Base-by-base conservation (phyloP, 1,140 invertebrate genomes). In the Goniozus legneri region DNA sequence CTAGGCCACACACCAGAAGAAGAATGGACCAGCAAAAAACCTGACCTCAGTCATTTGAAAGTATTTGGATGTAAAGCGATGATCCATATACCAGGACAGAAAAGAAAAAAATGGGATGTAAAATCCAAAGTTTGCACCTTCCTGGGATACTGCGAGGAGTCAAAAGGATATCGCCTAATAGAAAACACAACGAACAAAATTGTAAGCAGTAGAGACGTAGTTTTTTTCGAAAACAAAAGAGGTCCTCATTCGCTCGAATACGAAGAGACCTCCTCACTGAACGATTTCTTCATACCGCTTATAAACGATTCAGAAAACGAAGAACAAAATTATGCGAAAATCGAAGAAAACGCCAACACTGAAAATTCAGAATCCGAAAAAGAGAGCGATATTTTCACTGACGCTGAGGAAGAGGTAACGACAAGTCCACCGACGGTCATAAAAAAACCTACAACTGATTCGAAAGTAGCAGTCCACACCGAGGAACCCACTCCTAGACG, bases 51-150 rank as follows among this genome's bases (percentile, higher is more conserved):
- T 22, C 48, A 63, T 42, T 47, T 69, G 34, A 43, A 52, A 48
- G 60, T 58, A 22, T 71, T 66, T 53, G 66, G 65, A 20, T 60
- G 50, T 36, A 31, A 37, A 40, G 58, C 58, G 24, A 60, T 60
- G 33, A 56, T 57, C 18, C 52, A 51, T 27, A 15, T 42, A 39
- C 21, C 40, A 6, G 51, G 51, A 19, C 20, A 41, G 18, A 8
- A 37, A 37, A 21, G 38, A 27, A 34, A 19, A 24, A 57, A 57
- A 37, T 44, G 14, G 31, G 45, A 41, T 18, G 8, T 14, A 8
- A 50, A 47, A 30, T 40, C 40, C 21, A 32, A 27, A 32, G 16
- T 40, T 31, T 19, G 14, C 13, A 24, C 41, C 3, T 42, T 51
- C 19, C 40, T 51, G 32, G 48, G 43, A 18, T 54, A 56, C 30